These are phyloP conservation scores for Gasterosteus nipponicus DNA, from an alignment of 2,113 vertebrate species.

Conservation along the genomic window DNA sequence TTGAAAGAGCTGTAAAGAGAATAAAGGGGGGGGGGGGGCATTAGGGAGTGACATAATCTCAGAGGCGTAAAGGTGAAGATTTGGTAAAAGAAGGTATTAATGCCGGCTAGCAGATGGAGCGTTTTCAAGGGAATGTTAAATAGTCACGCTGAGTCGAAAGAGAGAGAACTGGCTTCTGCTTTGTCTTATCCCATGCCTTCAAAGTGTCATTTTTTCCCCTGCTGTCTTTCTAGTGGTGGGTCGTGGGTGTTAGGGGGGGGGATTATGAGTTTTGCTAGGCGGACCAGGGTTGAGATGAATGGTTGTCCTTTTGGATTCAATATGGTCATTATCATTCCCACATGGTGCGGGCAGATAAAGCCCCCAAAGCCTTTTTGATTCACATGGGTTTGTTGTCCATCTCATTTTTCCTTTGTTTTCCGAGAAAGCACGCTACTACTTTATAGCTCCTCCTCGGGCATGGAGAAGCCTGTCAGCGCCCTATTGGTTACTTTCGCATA, in stretches of 20 bases:
- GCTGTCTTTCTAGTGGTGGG: constrained; percentile 80
- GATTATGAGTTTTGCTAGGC: constrained; percentile 84
- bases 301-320: constrained; percentile 83
- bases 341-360: constrained; percentile 87
- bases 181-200: constrained; percentile 80
- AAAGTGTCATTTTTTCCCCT: constrained; percentile 80
- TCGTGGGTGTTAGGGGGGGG: constrained; percentile 81
- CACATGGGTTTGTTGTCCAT: constrained; percentile 62
- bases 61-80: constrained; percentile 75
- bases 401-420: constrained; percentile 73
- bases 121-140: constrained; percentile 75
- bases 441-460: constrained; percentile 39
- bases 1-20: constrained; percentile 58
- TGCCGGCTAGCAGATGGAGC: constrained; percentile 80
- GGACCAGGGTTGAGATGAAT: constrained; percentile 85
- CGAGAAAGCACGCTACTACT: constrained; percentile 43
- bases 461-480: constrained; percentile 12
- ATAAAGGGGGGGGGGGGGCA: constrained; percentile 32
- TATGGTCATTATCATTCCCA: constrained; percentile 85
- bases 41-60: constrained; percentile 59
- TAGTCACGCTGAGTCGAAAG: constrained; percentile 63
- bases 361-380: constrained; percentile 80
- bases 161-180: constrained; percentile 77
- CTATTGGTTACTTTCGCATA: constrained; percentile 7
- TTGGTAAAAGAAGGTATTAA: constrained; percentile 75